phyloP scores from a whole-genome alignment of 2,797 vertebrate genomes.

The Oreortyx pictus region DNA sequence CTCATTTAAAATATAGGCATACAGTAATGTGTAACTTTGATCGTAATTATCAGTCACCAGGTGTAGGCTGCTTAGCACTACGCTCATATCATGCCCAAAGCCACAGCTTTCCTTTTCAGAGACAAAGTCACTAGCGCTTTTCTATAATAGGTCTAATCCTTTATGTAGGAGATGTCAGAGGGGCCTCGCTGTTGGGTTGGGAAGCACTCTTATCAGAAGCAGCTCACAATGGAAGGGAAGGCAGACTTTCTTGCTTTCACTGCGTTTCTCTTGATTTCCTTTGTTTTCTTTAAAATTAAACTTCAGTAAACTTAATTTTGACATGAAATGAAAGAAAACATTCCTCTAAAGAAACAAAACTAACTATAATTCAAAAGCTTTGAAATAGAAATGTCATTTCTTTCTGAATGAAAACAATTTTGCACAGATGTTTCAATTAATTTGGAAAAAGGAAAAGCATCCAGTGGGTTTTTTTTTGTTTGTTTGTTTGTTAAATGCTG shows the following conservation, averaged over 20 bases:
- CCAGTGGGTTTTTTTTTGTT: background rate
- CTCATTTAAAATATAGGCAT: constrained; percentile 32
- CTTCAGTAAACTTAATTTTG: constrained; percentile 43
- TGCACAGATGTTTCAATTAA: constrained; percentile 64
- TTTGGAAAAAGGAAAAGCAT: constrained; percentile 17
- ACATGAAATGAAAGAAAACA: constrained; percentile 41
- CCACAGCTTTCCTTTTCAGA: background rate
- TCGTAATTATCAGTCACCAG: background rate
- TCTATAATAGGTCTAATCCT: background rate
- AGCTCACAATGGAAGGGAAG: constrained; percentile 7
- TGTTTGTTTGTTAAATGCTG: background rate
- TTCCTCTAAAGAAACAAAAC: constrained; percentile 47
- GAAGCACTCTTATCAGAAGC: constrained; percentile 23
- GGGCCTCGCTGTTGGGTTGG: background rate
- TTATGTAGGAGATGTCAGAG: constrained; percentile 6
- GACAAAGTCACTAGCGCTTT: background rate
- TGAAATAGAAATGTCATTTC: constrained; percentile 46
- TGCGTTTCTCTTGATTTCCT: constrained; percentile 49
- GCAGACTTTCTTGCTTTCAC: constrained; percentile 1
- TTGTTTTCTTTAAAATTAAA: constrained; percentile 60
- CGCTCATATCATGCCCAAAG: background rate
- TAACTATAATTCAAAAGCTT: constrained; percentile 58
- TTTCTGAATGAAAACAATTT: constrained; percentile 60
- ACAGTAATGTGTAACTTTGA: background rate
- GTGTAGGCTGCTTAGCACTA: background rate